Percentiles rank a stretch among this genome's conserved stretches.
Conservation (phyloP, 2,797 vertebrate species). For the Enteromius treurensis region DNA sequence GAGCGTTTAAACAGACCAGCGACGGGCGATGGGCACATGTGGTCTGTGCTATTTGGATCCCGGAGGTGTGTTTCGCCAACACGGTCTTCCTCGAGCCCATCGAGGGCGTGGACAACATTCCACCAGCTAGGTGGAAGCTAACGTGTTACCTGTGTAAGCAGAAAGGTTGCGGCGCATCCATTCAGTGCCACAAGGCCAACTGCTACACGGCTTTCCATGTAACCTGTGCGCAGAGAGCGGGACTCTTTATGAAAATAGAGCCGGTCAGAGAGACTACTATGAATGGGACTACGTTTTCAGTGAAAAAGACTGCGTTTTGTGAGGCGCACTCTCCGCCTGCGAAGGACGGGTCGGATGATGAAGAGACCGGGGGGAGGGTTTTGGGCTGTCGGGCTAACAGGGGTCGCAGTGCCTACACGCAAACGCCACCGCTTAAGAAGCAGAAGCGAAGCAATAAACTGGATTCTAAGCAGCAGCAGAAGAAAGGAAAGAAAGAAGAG, state of each 20-base stretch:
- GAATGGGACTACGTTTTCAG: conserved; percentile 86
- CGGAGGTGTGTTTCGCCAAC: conserved; percentile 89
- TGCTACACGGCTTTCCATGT: conserved; percentile 91
- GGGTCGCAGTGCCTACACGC: conserved; percentile 75
- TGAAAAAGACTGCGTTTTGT: conserved; percentile 89
- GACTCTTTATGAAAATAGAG: conserved; percentile 91
- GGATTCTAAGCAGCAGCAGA: conserved; percentile 83
- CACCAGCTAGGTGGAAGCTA: conserved; percentile 86
- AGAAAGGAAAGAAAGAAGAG: conserved; percentile 81
- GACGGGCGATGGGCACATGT: conserved; percentile 89
- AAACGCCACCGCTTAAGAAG: conserved; percentile 66
- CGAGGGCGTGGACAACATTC: conserved; percentile 86
- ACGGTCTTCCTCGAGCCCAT: conserved; percentile 90
- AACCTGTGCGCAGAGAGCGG: conserved; percentile 85
- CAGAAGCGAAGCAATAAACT: conserved; percentile 81
- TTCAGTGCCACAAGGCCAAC: conserved; percentile 89
- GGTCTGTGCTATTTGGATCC: conserved; percentile 91
- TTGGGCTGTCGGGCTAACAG: conserved; percentile 72
- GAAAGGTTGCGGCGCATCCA: conserved; percentile 86
- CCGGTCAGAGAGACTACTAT: conserved; percentile 86
- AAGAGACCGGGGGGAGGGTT: conserved; percentile 63
- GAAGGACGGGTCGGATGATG: conserved; percentile 71
- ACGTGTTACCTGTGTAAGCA: conserved; percentile 88
- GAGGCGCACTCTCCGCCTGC: conserved; percentile 81
- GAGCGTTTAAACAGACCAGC: conserved; percentile 89